phyloP scores from a whole-genome alignment of 2,888 invertebrate species.

The Carterocephalus palaemon region DNA sequence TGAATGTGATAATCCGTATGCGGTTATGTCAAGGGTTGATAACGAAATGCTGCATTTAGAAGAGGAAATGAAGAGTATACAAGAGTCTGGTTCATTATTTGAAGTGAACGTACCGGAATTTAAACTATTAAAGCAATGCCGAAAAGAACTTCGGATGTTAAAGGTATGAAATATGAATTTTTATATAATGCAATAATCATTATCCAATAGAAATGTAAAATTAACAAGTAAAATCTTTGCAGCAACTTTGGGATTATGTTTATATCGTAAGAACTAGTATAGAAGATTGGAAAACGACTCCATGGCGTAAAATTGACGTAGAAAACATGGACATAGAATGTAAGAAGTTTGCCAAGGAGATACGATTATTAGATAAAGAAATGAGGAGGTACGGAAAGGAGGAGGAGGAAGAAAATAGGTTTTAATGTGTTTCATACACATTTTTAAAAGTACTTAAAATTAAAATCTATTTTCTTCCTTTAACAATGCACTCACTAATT shows the following conservation, averaged over 20 bases:
- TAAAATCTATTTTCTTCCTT: too few relatives aligned
- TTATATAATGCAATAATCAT: too few relatives aligned
- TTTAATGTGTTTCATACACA: too few relatives aligned
- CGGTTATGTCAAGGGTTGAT: conserved; percentile 87
- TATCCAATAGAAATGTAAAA: too few relatives aligned
- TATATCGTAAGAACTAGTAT: conserved; percentile 93
- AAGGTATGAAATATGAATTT: conserved; percentile 77
- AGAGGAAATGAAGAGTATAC: conserved; percentile 90
- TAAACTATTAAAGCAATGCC: conserved; percentile 93
- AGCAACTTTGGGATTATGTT: conserved; percentile 98
- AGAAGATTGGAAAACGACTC: conserved; percentile 98
- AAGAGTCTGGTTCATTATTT: conserved; percentile 94
- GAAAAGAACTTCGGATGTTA: conserved; percentile 91
- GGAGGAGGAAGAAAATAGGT: too few relatives aligned
- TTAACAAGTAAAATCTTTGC: conserved; percentile 29
- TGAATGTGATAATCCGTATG: conserved; percentile 85
- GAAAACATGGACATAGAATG: conserved; percentile 99
- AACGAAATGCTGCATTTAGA: conserved; percentile 88
- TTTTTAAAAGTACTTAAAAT: too few relatives aligned
- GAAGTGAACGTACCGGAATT: conserved; percentile 97
- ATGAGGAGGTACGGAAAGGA: conserved; percentile 82
- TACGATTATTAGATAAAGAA: conserved; percentile 94
- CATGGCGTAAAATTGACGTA: conserved; percentile 97
- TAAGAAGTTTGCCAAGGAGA: conserved; percentile 97
- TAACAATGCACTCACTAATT: neutral